Base-by-base conservation (phyloP, 1,140 invertebrate species). In the Drosophila biarmipes region DNA sequence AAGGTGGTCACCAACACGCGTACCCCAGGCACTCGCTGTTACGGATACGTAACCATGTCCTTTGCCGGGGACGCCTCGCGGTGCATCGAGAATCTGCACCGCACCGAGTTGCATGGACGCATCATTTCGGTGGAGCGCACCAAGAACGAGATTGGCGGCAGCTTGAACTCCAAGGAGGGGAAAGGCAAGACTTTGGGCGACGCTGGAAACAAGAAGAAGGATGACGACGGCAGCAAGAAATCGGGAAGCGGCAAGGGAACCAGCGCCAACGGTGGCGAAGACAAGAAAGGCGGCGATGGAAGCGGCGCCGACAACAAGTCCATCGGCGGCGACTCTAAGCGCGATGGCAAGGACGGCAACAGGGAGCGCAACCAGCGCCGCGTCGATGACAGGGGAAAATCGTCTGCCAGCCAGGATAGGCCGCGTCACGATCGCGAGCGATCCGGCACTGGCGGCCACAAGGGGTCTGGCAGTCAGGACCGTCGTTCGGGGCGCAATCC, bases 1-100 rank as follows among this genome's bases (percentile, higher is more conserved):
- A 99, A 99, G 93, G 96, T 99, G n/a, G 98, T 99, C 0, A 98
- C 97, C 2, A 98, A 98, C 93, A 97, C 98, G 1, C 94, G 96
- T 55, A 97, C 96, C 27, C 97, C 98, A 2, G 97, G 97, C 19
- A 96, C 97, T 17, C 95, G 97, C 53, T 98, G 97, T 92, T 99
- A 98, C 92, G 98, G 98, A 31, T 98, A 98, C 92, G 97, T 99
- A 4, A 98, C 97, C 0, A 98, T 99, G 97, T 95, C 95, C 1
- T 96, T 96, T 19, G 94, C 95, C 37, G 96, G 97, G 66, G 98
- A 98, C 93, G 97, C 97, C 6, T 95, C 96, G 17, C 96, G 96
- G 76, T 98, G 97, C 92, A 98, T 98, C 79, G 95, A 96, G 82
- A 95, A 97, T 92, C 93, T 98, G 11, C 96, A 98, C 92, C 94